Base-by-base conservation (phyloP, 2,113 vertebrate species). In the Ahaetulla prasina region DNA sequence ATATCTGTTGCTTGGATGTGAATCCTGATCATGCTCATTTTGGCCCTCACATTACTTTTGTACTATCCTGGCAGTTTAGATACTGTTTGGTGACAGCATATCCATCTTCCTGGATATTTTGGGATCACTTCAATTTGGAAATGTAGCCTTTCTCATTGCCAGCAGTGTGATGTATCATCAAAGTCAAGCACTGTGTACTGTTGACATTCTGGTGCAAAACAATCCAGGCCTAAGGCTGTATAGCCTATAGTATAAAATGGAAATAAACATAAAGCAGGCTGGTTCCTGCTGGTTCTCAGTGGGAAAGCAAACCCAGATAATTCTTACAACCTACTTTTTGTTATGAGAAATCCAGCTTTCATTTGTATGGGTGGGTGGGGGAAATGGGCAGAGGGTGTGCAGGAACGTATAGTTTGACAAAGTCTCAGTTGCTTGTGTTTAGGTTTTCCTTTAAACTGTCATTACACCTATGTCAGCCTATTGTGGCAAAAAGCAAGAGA, bases 11-110 rank as follows among this genome's bases (percentile, higher is more conserved):
- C 52, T 94, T 89, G 91, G 92, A n/a, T 91, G 94, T 95, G 92
- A 94, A 94, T 96, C 97, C 96, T 97, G 97, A 97, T 97, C 94
- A 98, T 99, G 98, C 98, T 99, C 98, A 98, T 97, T 60, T 96
- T 97, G 95, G 95, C 96, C 96, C 95, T 98, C 88, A 91, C 97
- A 93, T 95, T 95, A 95, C 97, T 97, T 94, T 96, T 96, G 95
- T 94, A 96, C 96, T 93, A 95, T 96, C 94, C 95, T 96, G 95
- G 96, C 96, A 97, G 96, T 97, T 96, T 97, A 96, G 95, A 97
- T 96, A 93, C 96, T 94, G 91, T 96, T 96, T 97, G 96, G 95
- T 96, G 97, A 96, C 96, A 95, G 93, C 84, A 47, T 86, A 90
- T 95, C 93, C 94, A 94, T 94, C 68, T 88, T 92, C 88, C 3